phyloP scores from a whole-genome alignment of 2,797 vertebrate genomes.

The Gadopsis marmoratus region DNA sequence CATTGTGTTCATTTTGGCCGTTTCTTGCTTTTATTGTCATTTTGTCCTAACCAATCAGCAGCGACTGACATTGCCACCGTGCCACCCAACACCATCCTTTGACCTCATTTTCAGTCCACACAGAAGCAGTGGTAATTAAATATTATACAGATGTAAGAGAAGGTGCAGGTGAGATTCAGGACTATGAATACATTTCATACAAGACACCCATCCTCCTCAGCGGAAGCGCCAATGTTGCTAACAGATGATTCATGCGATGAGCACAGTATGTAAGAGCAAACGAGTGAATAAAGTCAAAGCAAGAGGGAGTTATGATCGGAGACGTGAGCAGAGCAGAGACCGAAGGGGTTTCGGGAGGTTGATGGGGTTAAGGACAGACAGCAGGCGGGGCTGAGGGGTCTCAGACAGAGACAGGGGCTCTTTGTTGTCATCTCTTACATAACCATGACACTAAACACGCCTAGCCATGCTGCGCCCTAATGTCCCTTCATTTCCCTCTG shows the following conservation, averaged over 20 bases:
- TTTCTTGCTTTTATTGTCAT: too few species aligned
- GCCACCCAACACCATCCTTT: not conserved
- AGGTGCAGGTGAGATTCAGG: not conserved
- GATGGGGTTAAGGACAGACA: conserved; percentile 38
- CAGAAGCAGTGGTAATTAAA: not conserved
- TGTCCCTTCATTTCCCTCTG: conserved; percentile 32
- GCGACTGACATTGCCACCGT: not conserved
- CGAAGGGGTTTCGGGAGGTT: conserved; percentile 10
- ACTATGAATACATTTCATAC: not conserved
- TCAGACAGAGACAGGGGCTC: conserved; percentile 32
- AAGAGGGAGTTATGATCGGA: not conserved
- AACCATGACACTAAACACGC: conserved; percentile 52
- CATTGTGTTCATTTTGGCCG: not conserved
- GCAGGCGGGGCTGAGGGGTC: not conserved
- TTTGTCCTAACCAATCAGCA: not conserved
- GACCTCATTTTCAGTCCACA: not conserved
- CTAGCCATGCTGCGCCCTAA: conserved; percentile 19
- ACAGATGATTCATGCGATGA: conserved; percentile 31
- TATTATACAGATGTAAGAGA: not conserved
- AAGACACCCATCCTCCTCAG: conserved; percentile 15
- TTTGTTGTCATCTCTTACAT: conserved; percentile 60
- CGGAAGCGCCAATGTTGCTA: conserved; percentile 26
- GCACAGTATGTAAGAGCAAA: not conserved
- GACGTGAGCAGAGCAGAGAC: not conserved
- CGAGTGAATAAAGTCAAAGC: not conserved